These are phyloP conservation scores for Cyphomyrus plagiostoma DNA, from an alignment of 2,113 vertebrate genomes.

Conservation along the genomic window DNA sequence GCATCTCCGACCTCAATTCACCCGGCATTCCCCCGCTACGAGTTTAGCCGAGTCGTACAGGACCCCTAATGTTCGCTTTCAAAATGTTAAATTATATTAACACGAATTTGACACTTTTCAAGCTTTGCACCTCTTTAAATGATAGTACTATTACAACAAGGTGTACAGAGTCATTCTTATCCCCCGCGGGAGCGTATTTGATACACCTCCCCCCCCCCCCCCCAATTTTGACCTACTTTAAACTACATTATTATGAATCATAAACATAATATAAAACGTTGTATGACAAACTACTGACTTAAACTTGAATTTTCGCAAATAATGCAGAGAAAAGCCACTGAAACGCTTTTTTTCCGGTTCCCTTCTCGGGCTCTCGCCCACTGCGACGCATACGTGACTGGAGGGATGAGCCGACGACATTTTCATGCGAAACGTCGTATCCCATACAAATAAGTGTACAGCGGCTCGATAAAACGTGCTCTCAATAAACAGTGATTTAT, in stretches of 20 bases:
- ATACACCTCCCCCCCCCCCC: not conserved
- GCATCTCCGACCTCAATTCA: not conserved
- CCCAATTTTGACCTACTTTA: not conserved
- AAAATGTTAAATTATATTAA: not conserved
- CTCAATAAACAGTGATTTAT: not conserved
- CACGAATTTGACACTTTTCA: not conserved
- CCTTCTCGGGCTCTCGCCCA: not conserved
- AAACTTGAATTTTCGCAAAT: not conserved
- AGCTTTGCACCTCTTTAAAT: not conserved
- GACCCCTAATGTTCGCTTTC: not conserved
- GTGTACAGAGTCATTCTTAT: not conserved
- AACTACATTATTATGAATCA: not conserved
- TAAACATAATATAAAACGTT: not conserved
- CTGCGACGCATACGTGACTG: not conserved
- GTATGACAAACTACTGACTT: not conserved
- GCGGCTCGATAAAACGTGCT: not conserved
- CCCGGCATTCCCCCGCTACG: not conserved
- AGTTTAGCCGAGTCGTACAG: not conserved
- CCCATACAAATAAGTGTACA: not conserved
- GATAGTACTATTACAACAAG: not conserved
- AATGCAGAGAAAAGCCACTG: not conserved
- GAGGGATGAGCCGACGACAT: not conserved
- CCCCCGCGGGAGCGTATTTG: not conserved
- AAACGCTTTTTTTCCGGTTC: not conserved
- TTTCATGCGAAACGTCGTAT: not conserved